A percentile compares a stretch with the other conserved stretches of the same genome.
Conservation (phyloP, 2,888 invertebrate species). For the Heteromyza rotundicornis region DNA sequence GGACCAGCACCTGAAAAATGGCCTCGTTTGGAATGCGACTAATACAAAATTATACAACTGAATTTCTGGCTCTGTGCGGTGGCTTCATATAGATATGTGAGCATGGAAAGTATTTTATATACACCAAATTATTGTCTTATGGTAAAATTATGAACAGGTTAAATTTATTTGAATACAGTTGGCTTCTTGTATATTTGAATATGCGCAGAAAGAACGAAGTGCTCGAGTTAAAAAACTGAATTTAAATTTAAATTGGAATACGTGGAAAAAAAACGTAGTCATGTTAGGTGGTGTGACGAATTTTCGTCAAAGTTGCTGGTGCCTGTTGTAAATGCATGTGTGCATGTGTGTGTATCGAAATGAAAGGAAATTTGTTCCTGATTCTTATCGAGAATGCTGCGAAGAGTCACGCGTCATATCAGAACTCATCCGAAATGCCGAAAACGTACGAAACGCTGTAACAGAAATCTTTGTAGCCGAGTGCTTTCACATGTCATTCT, state of each 20-base stretch:
- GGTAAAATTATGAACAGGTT: no score
- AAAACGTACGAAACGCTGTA: constrained; percentile 3
- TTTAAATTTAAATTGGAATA: constrained; percentile 20
- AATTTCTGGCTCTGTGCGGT: no score
- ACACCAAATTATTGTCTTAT: no score
- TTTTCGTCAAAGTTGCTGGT: not conserved
- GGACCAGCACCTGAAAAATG: no score
- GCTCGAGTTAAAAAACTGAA: constrained; percentile 23
- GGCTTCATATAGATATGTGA: no score
- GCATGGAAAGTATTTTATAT: no score
- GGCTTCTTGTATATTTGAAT: no score
- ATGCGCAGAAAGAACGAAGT: constrained; percentile 14
- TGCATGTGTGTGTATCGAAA: constrained; percentile 5
- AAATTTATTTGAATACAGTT: no score
- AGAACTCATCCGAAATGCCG: constrained; percentile 9
- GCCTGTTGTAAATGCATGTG: not conserved
- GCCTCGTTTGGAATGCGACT: no score
- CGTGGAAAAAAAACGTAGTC: constrained; percentile 7
- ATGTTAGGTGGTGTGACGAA: not conserved
- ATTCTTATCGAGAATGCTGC: constrained; percentile 29
- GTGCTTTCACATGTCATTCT: constrained; percentile 5
- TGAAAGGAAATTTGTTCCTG: constrained; percentile 28
- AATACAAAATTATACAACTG: no score
- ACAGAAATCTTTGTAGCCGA: constrained; percentile 10
- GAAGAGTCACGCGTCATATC: constrained; percentile 14